These are phyloP conservation scores for Scomber japonicus DNA, from an alignment of 2,113 vertebrate species.

Conservation along the genomic window DNA sequence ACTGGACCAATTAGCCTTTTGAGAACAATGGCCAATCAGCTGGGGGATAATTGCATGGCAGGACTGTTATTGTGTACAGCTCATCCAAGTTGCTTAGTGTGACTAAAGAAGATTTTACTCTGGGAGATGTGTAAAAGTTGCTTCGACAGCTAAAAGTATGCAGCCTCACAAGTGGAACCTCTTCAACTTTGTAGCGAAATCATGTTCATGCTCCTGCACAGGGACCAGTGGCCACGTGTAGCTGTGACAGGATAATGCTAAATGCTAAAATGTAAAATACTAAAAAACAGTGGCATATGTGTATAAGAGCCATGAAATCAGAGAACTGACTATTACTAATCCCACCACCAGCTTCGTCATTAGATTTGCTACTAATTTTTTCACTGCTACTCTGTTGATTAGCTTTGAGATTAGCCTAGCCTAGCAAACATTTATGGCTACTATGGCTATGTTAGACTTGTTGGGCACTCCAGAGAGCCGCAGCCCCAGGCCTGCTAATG, in stretches of 20 bases:
- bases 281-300: too few relatives aligned
- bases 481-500: too few relatives aligned
- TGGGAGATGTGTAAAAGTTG: not conserved
- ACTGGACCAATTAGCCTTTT: conserved; percentile 22
- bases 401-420: too few relatives aligned
- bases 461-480: too few relatives aligned
- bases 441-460: too few relatives aligned
- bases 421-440: too few relatives aligned
- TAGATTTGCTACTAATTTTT: too few relatives aligned
- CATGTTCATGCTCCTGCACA: not conserved
- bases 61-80: conserved; percentile 15
- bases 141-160: not conserved
- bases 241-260: not conserved
- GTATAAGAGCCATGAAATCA: too few relatives aligned
- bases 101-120: conserved; percentile 7
- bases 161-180: not conserved
- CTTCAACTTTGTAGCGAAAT: not conserved
- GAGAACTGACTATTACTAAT: too few relatives aligned
- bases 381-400: too few relatives aligned
- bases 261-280: not conserved
- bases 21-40: conserved; percentile 42
- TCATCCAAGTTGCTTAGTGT: not conserved
- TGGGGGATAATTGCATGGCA: not conserved
- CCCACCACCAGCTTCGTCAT: too few relatives aligned
- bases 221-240: not conserved